Evolutionary conservation across 2,888 invertebrate genomes (phyloP).

Genomic region (Ptilodon capucinus): DNA sequence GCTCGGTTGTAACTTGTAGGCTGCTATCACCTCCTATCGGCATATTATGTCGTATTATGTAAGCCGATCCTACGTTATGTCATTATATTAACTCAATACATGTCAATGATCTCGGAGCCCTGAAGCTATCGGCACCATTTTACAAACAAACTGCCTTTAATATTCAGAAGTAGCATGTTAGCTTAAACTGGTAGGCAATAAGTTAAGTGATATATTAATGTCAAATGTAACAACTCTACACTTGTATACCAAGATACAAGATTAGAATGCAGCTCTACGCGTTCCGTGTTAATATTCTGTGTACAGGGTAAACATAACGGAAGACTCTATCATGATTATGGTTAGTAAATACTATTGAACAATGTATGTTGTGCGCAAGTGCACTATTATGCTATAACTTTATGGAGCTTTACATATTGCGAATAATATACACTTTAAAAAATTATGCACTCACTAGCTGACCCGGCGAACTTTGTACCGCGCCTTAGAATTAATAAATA

Average conservation of each 20-base stretch:
- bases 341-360: neutral
- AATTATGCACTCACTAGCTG: too few relatives aligned
- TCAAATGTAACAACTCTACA: neutral
- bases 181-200: too few relatives aligned
- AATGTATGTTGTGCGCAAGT: neutral
- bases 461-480: too few relatives aligned
- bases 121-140: too few relatives aligned
- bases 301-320: neutral
- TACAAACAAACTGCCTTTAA: too few relatives aligned
- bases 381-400: too few relatives aligned
- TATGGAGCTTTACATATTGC: too few relatives aligned
- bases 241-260: neutral
- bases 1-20: neutral
- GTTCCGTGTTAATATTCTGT: neutral
- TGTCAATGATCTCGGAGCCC: slow-evolving; percentile 47
- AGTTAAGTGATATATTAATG: too few relatives aligned
- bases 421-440: too few relatives aligned
- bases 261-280: neutral
- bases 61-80: slow-evolving; percentile 42
- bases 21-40: slow-evolving; percentile 12
- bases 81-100: slow-evolving; percentile 43
- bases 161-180: too few relatives aligned
- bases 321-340: neutral
- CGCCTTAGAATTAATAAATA: too few relatives aligned
- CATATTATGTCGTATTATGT: slow-evolving; percentile 28